phyloP scores from a whole-genome alignment of 2,888 invertebrate species.

The Microctonus brassicae region DNA sequence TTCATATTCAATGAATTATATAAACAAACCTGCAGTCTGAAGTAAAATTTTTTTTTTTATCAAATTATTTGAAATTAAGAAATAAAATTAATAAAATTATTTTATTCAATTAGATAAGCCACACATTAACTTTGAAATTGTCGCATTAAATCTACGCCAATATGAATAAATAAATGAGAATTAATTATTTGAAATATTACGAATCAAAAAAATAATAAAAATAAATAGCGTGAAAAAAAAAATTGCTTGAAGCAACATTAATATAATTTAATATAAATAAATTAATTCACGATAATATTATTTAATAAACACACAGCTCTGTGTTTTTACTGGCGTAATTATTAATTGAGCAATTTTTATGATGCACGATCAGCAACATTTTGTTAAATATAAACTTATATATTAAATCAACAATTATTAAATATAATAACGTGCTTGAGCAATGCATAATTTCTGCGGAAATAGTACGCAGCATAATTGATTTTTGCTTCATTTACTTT shows the following conservation, averaged over 20 bases:
- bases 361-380: not conserved
- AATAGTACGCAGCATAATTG: conserved; percentile 22
- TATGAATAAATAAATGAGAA: not conserved
- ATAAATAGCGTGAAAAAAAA: no score
- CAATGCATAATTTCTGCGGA: conserved; percentile 14
- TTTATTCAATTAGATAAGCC: not conserved
- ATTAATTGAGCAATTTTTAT: not conserved
- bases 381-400: not conserved
- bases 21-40: no score
- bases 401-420: not conserved
- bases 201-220: no score
- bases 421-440: conserved; percentile 33
- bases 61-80: not conserved
- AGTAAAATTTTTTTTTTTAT: no score
- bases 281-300: not conserved
- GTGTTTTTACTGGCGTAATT: not conserved
- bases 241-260: conserved; percentile 43
- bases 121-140: not conserved
- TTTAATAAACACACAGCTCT: not conserved
- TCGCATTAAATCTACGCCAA: not conserved
- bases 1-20: no score
- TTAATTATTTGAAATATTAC: no score
- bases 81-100: not conserved
- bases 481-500: conserved; percentile 10
- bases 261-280: conserved; percentile 35